Conservation (phyloP, 2,888 invertebrate genomes). For the Geophilus truncorum region DNA sequence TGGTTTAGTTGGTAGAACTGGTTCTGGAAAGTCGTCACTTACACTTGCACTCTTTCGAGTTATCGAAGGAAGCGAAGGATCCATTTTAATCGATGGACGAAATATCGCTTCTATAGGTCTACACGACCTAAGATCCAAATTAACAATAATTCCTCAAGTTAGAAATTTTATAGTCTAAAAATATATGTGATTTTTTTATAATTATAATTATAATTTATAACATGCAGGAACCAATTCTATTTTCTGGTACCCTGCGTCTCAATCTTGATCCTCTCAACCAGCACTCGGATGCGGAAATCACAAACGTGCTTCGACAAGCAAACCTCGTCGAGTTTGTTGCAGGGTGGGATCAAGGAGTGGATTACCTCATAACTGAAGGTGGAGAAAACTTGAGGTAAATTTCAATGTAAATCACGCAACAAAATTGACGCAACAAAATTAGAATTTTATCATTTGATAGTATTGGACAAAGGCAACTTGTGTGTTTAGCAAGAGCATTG, state of each 20-base stretch:
- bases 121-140: conserved; percentile 46
- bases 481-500: conserved; percentile 40
- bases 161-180: not conserved
- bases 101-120: conserved; percentile 71
- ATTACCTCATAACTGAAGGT: conserved; percentile 81
- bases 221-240: conserved; percentile 86
- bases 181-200: no score
- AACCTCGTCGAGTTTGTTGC: conserved; percentile 80
- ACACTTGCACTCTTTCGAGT: conserved; percentile 83
- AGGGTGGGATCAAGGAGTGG: conserved; percentile 67
- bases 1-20: not conserved
- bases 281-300: conserved; percentile 74
- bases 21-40: conserved; percentile 75
- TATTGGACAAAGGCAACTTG: conserved; percentile 39
- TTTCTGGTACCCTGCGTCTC: conserved; percentile 82
- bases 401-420: not conserved
- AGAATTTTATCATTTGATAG: conserved; percentile 29
- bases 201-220: not conserved
- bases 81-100: conserved; percentile 75
- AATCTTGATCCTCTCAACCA: conserved; percentile 86
- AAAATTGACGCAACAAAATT: not conserved
- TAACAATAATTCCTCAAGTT: conserved; percentile 51
- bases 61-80: conserved; percentile 74
- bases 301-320: conserved; percentile 81
- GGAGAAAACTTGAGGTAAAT: conserved; percentile 68